Conservation (phyloP, 1,140 invertebrate species). For the Sinella curviseta region DNA sequence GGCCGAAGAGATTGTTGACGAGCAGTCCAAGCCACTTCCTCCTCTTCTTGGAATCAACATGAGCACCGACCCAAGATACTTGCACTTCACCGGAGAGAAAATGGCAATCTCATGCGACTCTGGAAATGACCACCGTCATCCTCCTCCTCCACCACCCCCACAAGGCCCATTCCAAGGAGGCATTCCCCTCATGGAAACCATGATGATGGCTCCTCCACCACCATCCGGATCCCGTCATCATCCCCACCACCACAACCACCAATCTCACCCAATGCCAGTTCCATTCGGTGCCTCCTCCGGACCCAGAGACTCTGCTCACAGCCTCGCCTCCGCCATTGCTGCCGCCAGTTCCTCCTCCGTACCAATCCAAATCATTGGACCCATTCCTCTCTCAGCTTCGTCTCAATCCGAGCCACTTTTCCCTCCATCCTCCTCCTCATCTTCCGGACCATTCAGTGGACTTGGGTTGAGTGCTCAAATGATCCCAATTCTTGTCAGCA, state of each 20-base stretch:
- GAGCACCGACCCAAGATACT: slow-evolving; percentile 69
- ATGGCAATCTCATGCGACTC: slow-evolving; percentile 84
- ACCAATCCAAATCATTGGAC: slow-evolving; percentile 46
- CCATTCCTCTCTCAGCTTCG: slow-evolving; percentile 36
- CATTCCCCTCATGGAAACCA: not conserved
- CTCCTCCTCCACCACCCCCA: slow-evolving; percentile 28
- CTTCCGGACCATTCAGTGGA: not conserved
- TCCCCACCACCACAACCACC: not conserved
- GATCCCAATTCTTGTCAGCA: slow-evolving; percentile 10
- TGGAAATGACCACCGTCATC: slow-evolving; percentile 54
- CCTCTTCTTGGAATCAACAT: slow-evolving; percentile 66
- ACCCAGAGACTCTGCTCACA: not conserved
- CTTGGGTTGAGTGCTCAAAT: slow-evolving; percentile 22
- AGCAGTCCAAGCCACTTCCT: slow-evolving; percentile 68
- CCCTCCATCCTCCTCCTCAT: too few species aligned
- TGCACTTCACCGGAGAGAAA: slow-evolving; percentile 75
- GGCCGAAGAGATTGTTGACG: slow-evolving; percentile 76
- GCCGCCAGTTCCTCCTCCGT: slow-evolving; percentile 24
- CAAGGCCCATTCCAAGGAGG: slow-evolving; percentile 2
- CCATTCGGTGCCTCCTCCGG: not conserved
- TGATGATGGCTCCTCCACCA: slow-evolving; percentile 2
- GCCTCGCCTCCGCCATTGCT: slow-evolving; percentile 14
- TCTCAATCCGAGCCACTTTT: not conserved
- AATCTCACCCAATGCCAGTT: not conserved
- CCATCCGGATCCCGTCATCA: slow-evolving; percentile 9